These are phyloP conservation scores for Camelus dromedarius DNA, from an alignment of 2,113 vertebrate species.

Conservation along the genomic window DNA sequence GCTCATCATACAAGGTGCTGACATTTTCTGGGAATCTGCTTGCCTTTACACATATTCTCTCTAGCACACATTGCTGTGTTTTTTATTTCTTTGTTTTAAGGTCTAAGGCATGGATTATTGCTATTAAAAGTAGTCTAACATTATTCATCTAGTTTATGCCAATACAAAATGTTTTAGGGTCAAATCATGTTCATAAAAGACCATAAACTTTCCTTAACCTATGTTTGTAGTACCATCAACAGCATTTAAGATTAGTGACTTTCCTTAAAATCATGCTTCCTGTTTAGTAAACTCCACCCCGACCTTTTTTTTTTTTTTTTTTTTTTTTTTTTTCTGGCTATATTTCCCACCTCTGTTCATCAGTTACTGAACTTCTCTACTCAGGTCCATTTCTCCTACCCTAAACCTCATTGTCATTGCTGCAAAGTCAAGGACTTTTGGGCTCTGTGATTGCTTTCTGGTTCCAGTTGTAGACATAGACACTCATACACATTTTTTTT, in stretches of 20 bases:
- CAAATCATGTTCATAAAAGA: neutral
- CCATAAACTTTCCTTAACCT: neutral
- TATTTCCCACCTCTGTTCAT: neutral
- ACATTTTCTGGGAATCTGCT: constrained; percentile 82
- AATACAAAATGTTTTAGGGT: constrained; percentile 13
- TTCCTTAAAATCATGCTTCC: neutral
- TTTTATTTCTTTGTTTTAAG: constrained; percentile 64
- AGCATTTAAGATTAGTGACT: neutral
- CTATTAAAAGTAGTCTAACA: constrained; percentile 56
- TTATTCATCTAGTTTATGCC: constrained; percentile 57
- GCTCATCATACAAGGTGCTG: constrained; percentile 77
- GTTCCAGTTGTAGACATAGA: neutral
- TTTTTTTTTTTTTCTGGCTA: neutral
- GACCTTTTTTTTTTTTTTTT: fast-evolving
- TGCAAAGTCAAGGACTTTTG: neutral
- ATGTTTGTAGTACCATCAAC: neutral
- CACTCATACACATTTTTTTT: neutral
- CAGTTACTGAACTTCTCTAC: neutral
- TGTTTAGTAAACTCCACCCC: neutral
- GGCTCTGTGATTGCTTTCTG: neutral
- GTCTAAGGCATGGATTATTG: constrained; percentile 43
- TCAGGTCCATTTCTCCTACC: neutral
- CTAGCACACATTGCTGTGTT: constrained; percentile 57
- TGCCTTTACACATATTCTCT: constrained; percentile 67
- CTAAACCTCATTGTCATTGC: neutral